Evolutionary conservation across 2,888 invertebrate genomes (phyloP), one percentile per base, ranked within the genome.

Genomic region (Oscheius onirici): DNA sequence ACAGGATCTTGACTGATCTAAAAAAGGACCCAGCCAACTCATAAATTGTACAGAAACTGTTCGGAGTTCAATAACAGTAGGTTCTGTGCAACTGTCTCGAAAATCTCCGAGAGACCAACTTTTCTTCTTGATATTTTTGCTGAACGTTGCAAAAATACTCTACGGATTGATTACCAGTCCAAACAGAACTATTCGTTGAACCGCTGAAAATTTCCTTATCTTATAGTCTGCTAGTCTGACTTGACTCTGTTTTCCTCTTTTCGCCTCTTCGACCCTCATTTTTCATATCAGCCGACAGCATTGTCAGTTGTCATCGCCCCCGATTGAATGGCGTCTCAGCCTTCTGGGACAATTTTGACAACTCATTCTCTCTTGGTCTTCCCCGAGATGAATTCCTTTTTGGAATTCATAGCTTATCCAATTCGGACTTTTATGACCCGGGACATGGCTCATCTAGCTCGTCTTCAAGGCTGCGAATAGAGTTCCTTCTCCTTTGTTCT

Each of bases 291-390:
- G 51, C n/a, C 51, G 20, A 55, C 28, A 17, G 8, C 13, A 28
- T 55, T 55, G 55, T 55, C 55, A 55, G 55, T 55, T 55, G 55
- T 55, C 55, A 55, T 55, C 55, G 34, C 51, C 51, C 51, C 17
- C n/a, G 51, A 24, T 22, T 51, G 20, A 24, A 55, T n/a, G 34
- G 26, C 55, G 34, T 28, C 34, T 26, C n/a, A 5, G 26, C 17
- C 55, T 20, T 8, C 15, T 24, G 28, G 55, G 8, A 11, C 24
- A n/a, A 20, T 51, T 11, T 20, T 51, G 51, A 17, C 20, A 46
- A 17, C 46, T 46, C 46, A 8, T 20, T 20, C 13, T 46, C 46
- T 46, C 13, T 11, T 11, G 20, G 22, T 17, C 11, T 20, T 24
- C 20, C 11, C 24, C 24, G n/a, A 20, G 11, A 22, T 52, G 13